phyloP scores from a whole-genome alignment of 2,888 invertebrate genomes.

The Smittia aterrima region DNA sequence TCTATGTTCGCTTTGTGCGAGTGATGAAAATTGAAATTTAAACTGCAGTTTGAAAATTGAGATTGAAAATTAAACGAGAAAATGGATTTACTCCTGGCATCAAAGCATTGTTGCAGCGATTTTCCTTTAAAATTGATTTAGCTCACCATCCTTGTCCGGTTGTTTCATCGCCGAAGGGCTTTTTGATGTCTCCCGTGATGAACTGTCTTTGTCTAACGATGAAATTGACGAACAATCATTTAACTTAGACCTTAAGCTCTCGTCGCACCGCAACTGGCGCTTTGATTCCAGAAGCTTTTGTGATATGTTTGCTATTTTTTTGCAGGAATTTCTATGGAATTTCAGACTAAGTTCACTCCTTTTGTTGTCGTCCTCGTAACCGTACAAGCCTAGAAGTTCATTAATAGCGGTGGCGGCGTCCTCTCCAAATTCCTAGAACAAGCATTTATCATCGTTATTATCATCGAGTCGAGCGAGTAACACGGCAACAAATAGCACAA shows the following conservation, averaged over 20 bases:
- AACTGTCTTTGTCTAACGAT: slow-evolving; percentile 51
- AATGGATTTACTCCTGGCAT: neutral
- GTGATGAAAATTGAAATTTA: slow-evolving; percentile 13
- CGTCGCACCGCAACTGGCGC: neutral
- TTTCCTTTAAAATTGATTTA: neutral
- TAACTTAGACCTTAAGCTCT: neutral
- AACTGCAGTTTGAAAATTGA: slow-evolving; percentile 24
- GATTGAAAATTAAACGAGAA: slow-evolving; percentile 7
- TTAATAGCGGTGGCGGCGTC: slow-evolving; percentile 83
- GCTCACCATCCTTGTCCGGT: neutral
- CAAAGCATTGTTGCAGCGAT: too few relatives aligned
- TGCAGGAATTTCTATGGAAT: slow-evolving; percentile 43
- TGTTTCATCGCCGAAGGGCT: slow-evolving; percentile 47
- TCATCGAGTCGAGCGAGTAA: neutral
- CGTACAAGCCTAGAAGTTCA: slow-evolving; percentile 88
- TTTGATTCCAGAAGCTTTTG: slow-evolving; percentile 32
- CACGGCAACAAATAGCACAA: neutral
- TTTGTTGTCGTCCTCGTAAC: slow-evolving; percentile 69
- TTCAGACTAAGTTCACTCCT: slow-evolving; percentile 58
- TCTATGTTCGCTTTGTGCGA: neutral
- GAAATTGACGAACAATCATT: slow-evolving; percentile 42
- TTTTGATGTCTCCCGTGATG: slow-evolving; percentile 53
- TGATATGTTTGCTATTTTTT: slow-evolving; percentile 29
- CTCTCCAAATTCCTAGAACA: slow-evolving; percentile 71
- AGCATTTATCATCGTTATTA: neutral